phyloP scores from a whole-genome alignment of 2,888 invertebrate species.

The Diogma glabrata region DNA sequence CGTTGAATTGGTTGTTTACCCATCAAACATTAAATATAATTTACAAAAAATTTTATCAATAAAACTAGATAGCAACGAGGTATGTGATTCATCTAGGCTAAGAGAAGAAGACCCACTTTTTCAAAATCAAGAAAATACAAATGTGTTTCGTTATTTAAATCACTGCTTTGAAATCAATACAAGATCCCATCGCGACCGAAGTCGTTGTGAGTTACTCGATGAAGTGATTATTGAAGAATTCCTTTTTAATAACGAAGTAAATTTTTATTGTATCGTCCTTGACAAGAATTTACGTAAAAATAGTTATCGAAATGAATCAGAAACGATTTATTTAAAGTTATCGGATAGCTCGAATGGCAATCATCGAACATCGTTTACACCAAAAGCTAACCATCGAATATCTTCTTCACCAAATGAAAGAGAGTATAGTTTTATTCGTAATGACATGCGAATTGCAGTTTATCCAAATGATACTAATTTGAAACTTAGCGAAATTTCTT shows the following conservation, averaged over 20 bases:
- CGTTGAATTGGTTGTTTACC: not conserved
- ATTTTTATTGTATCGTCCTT: not conserved
- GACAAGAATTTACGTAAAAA: constrained; percentile 1
- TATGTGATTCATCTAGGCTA: not conserved
- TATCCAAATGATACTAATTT: not conserved
- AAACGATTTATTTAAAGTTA: not conserved
- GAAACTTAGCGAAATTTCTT: not conserved
- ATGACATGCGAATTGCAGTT: not conserved
- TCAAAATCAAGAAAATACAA: not conserved
- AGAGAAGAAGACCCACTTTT: not conserved
- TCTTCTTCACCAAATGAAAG: not conserved
- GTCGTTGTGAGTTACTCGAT: not conserved
- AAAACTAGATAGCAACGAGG: not conserved
- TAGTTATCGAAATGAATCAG: not conserved
- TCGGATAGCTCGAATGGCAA: not conserved
- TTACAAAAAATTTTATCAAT: not conserved
- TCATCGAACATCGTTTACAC: not conserved
- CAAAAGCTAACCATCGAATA: not conserved
- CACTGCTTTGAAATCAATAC: not conserved
- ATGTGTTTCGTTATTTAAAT: not conserved
- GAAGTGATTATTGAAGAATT: constrained; percentile 4
- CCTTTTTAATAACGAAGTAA: not conserved
- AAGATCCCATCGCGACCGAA: not conserved
- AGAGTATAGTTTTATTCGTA: not conserved
- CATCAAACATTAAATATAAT: not conserved